Evolutionary conservation across 2,113 vertebrate species (phyloP), one percentile per base, ranked within the genome.

Genomic region (Carassius gibelio): DNA sequence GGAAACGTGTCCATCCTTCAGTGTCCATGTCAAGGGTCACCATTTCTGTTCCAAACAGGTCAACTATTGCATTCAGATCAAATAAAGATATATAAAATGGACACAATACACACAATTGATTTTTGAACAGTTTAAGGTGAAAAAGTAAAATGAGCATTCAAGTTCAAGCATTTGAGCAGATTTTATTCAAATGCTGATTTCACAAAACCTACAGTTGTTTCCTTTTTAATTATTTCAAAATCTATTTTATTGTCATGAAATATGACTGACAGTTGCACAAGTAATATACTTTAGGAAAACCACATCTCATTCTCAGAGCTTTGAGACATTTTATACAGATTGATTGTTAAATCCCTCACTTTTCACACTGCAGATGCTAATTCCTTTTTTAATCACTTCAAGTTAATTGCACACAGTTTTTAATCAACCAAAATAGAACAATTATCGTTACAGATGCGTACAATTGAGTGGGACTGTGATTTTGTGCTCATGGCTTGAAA

Each of bases 331-430:
- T 45, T 45, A 10, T 9, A 45, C 42, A 45, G 42, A 45, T 3
- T 21, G 26, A 75, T 50, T 11, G 36, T 7, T 45, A 72, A 72
- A 42, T 48, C 42, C 19, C 19, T 23, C 11, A 21, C 19, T 45
- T 72, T 55, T 76, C 15, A 78, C 75, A 57, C 72, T 36, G 10
- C 72, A 75, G 72, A 75, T 23, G 42, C n/a, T 75, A 75, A 75
- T 50, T 75, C 72, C 71, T 42, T 75, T 75, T 75, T 75, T 42
- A 42, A 42, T 75, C 71, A 1, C 38, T 45, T 75, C 42, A 75
- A 75, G 42, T 75, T 75, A 50, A 75, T 75, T 50, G 72, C 42
- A 26, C 8, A 50, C n/a, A 13, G 0, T 50, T 50, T 75, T 75
- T 50, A 26, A 75, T 50, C 45, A 15, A 8, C 14, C 9, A 50